Conservation (phyloP, 1,140 invertebrate species). For the Condylostylus longicornis region DNA sequence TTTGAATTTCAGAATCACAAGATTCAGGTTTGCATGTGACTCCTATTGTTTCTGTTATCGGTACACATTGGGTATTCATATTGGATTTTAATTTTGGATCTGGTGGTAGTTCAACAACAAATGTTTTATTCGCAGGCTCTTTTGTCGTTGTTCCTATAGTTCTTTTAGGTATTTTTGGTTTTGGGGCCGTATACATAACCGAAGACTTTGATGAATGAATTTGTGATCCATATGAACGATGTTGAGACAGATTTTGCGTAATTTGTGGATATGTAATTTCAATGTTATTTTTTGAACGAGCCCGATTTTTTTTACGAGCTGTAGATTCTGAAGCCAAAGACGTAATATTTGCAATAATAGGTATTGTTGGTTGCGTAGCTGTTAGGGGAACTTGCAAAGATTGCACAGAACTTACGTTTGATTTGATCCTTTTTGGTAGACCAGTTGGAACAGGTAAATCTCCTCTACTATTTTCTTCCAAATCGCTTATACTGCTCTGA, state of each 20-base stretch:
- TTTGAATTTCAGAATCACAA: conserved; percentile 48
- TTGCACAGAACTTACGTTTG: too few relatives aligned
- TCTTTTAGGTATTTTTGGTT: too few relatives aligned
- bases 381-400: too few relatives aligned
- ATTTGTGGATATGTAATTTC: too few relatives aligned
- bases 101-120: conserved; percentile 54
- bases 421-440: conserved; percentile 29
- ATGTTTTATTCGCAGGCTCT: conserved; percentile 18
- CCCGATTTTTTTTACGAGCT: too few relatives aligned
- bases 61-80: conserved; percentile 58
- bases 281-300: too few relatives aligned
- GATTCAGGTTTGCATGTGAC: conserved; percentile 54
- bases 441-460: conserved; percentile 33
- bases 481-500: conserved; percentile 10
- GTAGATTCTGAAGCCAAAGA: conserved; percentile 49
- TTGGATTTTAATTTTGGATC: conserved; percentile 57
- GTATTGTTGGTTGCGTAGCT: conserved; percentile 24
- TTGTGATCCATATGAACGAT: too few relatives aligned
- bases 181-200: too few relatives aligned
- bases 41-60: conserved; percentile 56
- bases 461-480: too few relatives aligned
- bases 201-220: too few relatives aligned
- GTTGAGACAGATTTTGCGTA: too few relatives aligned
- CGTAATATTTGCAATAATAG: conserved; percentile 61
- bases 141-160: too few relatives aligned